These are phyloP conservation scores for Lasioglossum figueresi DNA, from an alignment of 2,888 invertebrate species.

Conservation along the genomic window DNA sequence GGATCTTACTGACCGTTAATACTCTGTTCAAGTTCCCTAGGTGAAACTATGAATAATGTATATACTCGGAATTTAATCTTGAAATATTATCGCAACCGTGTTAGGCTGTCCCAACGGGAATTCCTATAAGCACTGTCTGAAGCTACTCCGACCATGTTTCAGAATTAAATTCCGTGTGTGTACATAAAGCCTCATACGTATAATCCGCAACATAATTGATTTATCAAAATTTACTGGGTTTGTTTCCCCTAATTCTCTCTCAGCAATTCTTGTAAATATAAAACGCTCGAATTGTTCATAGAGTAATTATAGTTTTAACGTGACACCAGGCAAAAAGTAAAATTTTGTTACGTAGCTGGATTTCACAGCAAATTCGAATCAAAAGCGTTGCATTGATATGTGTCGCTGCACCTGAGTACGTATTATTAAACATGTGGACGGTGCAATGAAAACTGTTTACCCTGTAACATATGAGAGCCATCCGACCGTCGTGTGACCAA, in stretches of 20 bases:
- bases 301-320: neutral
- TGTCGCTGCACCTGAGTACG: neutral
- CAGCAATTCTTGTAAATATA: neutral
- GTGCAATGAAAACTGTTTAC: conserved; percentile 82
- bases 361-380: neutral
- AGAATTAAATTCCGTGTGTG: neutral
- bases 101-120: neutral
- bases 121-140: neutral
- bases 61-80: neutral
- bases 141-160: neutral
- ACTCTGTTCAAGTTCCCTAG: neutral
- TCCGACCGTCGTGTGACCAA: conserved; percentile 99
- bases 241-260: neutral
- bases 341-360: neutral
- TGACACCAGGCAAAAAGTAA: neutral
- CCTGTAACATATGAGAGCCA: conserved; percentile 99
- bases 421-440: neutral
- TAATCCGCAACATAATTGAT: neutral
- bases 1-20: neutral
- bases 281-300: neutral
- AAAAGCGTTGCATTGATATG: neutral
- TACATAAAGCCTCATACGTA: neutral
- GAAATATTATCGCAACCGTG: conserved; percentile 10
- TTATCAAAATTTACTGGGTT: neutral
- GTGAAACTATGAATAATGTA: neutral